Evolutionary conservation across 2,888 invertebrate genomes (phyloP).

Genomic region (Caenorhabditis sp.): DNA sequence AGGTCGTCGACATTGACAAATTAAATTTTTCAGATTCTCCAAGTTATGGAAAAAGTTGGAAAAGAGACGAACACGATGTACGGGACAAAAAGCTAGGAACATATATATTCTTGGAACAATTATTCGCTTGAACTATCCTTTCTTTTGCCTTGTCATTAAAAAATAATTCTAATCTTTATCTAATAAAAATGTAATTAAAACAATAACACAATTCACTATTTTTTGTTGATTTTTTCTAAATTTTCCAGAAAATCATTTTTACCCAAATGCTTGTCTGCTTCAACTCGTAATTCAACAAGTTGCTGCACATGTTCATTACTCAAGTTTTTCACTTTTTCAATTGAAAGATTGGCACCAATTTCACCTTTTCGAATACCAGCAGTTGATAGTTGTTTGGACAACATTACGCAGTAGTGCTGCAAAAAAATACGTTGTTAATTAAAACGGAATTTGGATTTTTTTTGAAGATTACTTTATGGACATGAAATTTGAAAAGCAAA

Average conservation of each 20-base stretch:
- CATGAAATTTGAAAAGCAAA: no score
- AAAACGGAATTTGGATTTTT: no score
- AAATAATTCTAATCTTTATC: neutral
- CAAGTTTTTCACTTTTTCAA: constrained; percentile 48
- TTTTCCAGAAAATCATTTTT: constrained; percentile 34
- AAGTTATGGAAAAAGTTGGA: constrained; percentile 25
- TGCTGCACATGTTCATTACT: constrained; percentile 63
- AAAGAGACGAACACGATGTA: constrained; percentile 36
- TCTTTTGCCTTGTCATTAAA: neutral
- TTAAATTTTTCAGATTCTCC: constrained; percentile 17
- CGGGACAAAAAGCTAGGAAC: constrained; percentile 9
- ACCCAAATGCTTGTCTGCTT: constrained; percentile 50
- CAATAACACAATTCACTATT: neutral
- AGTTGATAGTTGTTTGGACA: constrained; percentile 60
- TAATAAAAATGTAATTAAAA: neutral
- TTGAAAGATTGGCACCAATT: constrained; percentile 40
- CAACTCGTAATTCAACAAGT: constrained; percentile 61
- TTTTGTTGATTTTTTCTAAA: constrained; percentile 6
- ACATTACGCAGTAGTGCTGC: constrained; percentile 58
- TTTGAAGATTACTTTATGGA: no score
- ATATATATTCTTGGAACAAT: neutral
- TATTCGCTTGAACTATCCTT: no score
- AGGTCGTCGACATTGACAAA: neutral
- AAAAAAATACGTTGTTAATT: constrained; percentile 8
- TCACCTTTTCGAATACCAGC: constrained; percentile 53